Percentiles rank a stretch among this genome's conserved stretches.
phyloP scores from a whole-genome alignment of 2,888 invertebrate genomes.

The Dryobotodes eremita region DNA sequence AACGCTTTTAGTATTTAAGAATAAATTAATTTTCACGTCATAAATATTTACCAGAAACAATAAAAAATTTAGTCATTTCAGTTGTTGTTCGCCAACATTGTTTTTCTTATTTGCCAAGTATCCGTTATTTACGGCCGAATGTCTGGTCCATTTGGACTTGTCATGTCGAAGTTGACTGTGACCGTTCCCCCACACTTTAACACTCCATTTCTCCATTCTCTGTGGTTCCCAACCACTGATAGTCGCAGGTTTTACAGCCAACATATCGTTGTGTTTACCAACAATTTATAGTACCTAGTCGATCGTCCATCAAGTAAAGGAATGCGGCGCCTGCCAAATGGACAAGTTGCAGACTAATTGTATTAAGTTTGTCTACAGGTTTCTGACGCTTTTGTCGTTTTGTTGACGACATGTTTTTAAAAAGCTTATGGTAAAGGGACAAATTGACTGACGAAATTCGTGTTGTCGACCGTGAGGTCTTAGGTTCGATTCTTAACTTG shows the following conservation, averaged over 20 bases:
- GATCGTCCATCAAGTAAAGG: constrained; percentile 38
- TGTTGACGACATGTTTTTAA: constrained; percentile 9
- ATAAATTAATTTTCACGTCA: no score
- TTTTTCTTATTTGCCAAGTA: no score
- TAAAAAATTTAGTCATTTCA: no score
- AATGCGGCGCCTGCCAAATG: constrained; percentile 45
- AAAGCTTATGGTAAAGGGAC: neutral
- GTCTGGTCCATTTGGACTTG: no score
- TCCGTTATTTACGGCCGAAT: no score
- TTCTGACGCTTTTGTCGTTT: constrained; percentile 4
- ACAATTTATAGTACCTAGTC: constrained; percentile 22
- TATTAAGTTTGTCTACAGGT: constrained; percentile 36
- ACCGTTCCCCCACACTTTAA: no score
- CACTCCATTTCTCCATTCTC: constrained; percentile 27
- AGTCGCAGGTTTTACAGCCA: neutral
- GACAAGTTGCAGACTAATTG: constrained; percentile 45
- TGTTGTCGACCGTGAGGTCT: neutral
- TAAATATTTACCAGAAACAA: no score
- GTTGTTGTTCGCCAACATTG: no score
- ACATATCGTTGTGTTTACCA: constrained; percentile 1
- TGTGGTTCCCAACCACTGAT: neutral
- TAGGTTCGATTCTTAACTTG: neutral
- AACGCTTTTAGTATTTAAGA: no score
- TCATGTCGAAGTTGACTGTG: no score
- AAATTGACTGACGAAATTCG: neutral